Conservation (phyloP, 2,113 vertebrate genomes). For the Ursus arctos region DNA sequence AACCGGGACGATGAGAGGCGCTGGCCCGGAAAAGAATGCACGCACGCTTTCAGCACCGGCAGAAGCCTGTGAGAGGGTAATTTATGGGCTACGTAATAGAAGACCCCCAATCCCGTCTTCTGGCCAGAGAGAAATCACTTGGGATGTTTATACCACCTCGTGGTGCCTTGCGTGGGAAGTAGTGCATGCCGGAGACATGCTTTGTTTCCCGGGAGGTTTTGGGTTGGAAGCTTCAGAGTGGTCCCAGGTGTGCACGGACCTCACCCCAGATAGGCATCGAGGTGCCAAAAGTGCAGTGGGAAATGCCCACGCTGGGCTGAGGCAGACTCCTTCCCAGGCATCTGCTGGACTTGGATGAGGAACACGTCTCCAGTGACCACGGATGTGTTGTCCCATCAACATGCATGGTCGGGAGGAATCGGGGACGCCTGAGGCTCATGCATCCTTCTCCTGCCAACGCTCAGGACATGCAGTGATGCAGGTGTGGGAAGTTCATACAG, state of each 20-base stretch:
- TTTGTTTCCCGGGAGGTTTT: rapidly evolving
- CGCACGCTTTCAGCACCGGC: slow-evolving; percentile 22
- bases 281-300: not conserved
- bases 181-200: rapidly evolving
- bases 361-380: rapidly evolving
- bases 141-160: not conserved
- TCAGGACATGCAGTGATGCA: not conserved
- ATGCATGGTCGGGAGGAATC: not conserved
- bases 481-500: not conserved
- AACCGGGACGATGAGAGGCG: slow-evolving; percentile 73
- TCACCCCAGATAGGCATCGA: not conserved
- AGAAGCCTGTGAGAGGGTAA: slow-evolving; percentile 68
- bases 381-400: rapidly evolving
- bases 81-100: not conserved
- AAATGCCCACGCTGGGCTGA: rapidly evolving
- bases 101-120: not conserved
- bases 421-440: too few species aligned
- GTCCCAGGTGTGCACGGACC: rapidly evolving
- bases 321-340: rapidly evolving
- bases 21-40: slow-evolving; percentile 80
- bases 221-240: rapidly evolving
- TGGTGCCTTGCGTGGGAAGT: rapidly evolving
- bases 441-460: not conserved
- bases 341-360: rapidly evolving
- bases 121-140: not conserved